Percentiles rank a stretch among this genome's conserved stretches.
These are phyloP conservation scores for Pangasianodon gigas DNA, from an alignment of 2,113 vertebrate species.

Conservation along the genomic window DNA sequence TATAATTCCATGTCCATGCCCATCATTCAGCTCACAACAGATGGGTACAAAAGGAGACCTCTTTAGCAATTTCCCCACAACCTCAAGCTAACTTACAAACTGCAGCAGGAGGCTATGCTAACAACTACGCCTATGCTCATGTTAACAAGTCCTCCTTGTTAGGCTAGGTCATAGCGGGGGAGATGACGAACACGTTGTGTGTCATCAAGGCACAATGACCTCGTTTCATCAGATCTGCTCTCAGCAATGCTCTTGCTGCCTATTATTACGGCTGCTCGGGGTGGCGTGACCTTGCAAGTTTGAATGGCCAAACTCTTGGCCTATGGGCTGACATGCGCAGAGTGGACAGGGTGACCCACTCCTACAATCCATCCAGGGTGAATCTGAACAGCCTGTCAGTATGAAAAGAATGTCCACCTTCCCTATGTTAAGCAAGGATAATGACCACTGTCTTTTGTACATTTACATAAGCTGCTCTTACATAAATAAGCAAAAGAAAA, in stretches of 20 bases:
- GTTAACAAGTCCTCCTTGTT: conserved; percentile 6
- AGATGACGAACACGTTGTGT: conserved; percentile 7
- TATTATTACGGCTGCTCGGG: not conserved
- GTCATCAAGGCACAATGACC: conserved; percentile 22
- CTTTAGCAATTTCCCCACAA: not conserved
- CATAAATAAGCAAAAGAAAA: not conserved
- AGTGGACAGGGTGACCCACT: conserved; percentile 29
- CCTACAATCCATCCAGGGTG: not conserved
- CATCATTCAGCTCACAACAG: not conserved
- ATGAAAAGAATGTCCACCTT: conserved; percentile 17
- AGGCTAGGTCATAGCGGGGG: not conserved
- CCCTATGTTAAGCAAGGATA: conserved; percentile 17
- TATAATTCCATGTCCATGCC: not conserved
- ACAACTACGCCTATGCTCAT: not conserved
- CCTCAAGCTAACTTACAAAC: conserved; percentile 1
- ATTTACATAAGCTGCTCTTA: not conserved
- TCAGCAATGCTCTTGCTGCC: conserved; percentile 19
- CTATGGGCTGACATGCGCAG: not conserved
- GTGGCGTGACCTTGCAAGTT: conserved; percentile 41
- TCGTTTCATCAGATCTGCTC: conserved; percentile 37
- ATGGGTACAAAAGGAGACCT: not conserved
- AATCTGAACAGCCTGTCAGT: conserved; percentile 28
- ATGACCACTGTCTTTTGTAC: conserved; percentile 1
- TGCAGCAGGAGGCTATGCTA: not conserved
- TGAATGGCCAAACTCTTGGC: conserved; percentile 5